phyloP scores from a whole-genome alignment of 2,113 vertebrate genomes.

The Rhizomys pruinosus region DNA sequence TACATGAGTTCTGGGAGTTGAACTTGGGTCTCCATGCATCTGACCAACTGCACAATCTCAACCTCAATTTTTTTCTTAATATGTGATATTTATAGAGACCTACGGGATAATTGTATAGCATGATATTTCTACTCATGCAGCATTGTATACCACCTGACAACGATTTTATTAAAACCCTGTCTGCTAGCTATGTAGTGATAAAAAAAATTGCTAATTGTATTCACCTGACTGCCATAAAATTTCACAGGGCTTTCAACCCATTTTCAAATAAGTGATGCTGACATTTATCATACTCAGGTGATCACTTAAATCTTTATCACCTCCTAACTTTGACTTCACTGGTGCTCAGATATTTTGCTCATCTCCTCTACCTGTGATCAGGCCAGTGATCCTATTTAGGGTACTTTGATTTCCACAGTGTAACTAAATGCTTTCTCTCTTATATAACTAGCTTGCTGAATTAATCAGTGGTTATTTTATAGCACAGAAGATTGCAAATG shows the following conservation, averaged over 20 bases:
- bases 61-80: too few species aligned
- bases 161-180: too few species aligned
- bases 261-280: neutral
- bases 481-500: neutral
- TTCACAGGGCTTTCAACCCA: neutral
- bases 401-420: constrained; percentile 16
- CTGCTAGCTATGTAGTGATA: too few species aligned
- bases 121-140: too few species aligned
- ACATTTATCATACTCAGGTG: neutral
- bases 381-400: neutral
- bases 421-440: neutral
- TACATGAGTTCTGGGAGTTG: too few species aligned
- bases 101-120: too few species aligned
- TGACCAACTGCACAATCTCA: too few species aligned
- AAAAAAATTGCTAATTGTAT: too few species aligned
- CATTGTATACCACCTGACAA: too few species aligned
- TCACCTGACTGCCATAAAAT: too few species aligned
- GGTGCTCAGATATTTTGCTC: neutral
- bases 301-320: neutral
- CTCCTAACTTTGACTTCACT: neutral
- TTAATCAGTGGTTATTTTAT: constrained; percentile 38
- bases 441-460: neutral
- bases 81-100: too few species aligned
- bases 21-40: too few species aligned
- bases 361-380: neutral